Percentiles rank a stretch among this genome's conserved stretches.
phyloP scores from a whole-genome alignment of 1,140 invertebrate species.

The Hylaeus volcanicus region DNA sequence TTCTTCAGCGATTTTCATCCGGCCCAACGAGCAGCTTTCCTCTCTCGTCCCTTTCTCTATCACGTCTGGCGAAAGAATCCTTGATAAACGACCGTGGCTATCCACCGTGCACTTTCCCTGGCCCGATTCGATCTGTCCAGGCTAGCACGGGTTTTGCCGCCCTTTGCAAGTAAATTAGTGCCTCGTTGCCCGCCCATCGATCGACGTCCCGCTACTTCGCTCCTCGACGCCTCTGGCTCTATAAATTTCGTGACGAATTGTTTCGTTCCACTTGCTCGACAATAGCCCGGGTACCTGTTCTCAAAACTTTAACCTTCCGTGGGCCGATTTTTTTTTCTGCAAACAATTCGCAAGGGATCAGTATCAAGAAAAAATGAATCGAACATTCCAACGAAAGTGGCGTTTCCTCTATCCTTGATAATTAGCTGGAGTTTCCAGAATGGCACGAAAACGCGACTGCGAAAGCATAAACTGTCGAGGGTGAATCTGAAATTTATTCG shows the following conservation, averaged over 20 bases:
- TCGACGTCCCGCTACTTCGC: neutral
- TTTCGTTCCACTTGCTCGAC: neutral
- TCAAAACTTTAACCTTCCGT: too few species aligned
- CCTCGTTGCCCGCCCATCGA: slow-evolving; percentile 23
- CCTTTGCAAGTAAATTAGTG: slow-evolving; percentile 49
- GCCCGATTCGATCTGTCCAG: slow-evolving; percentile 31
- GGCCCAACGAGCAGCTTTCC: slow-evolving; percentile 44
- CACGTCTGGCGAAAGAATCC: slow-evolving; percentile 24
- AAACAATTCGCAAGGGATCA: too few species aligned
- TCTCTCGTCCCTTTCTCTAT: neutral
- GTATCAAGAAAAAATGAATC: too few species aligned
- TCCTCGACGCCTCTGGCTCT: neutral
- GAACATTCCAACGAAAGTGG: too few species aligned
- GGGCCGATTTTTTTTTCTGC: too few species aligned
- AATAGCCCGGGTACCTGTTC: too few species aligned
- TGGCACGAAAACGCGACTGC: too few species aligned
- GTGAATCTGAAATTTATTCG: neutral
- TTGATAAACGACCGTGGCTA: slow-evolving; percentile 55
- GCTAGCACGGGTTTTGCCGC: slow-evolving; percentile 32
- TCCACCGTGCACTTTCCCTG: slow-evolving; percentile 28
- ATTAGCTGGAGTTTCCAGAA: too few species aligned
- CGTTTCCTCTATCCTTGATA: too few species aligned
- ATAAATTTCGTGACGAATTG: slow-evolving; percentile 2
- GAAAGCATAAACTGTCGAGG: neutral
- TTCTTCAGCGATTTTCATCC: slow-evolving; percentile 62